Evolutionary conservation across 1,140 invertebrate species (phyloP).

Genomic region (Bombus consobrinus): DNA sequence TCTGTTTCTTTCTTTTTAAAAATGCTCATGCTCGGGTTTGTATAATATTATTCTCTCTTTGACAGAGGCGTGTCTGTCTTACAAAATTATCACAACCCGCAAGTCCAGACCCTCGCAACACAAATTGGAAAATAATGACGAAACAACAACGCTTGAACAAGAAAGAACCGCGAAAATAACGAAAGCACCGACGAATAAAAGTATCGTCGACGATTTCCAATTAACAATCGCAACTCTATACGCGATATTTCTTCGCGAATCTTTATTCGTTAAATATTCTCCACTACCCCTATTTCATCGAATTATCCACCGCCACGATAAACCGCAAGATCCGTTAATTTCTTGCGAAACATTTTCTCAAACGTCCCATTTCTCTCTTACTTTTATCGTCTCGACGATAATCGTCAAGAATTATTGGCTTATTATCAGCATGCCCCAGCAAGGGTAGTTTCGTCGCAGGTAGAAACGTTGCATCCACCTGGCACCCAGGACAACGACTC

Average conservation of each 20-base stretch:
- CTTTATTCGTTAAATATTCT: background rate
- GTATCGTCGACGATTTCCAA: background rate
- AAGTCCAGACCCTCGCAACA: background rate
- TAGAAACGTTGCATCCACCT: background rate
- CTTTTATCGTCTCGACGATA: background rate
- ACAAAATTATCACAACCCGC: background rate
- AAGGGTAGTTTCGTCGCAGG: conserved; percentile 28
- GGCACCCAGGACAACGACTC: background rate
- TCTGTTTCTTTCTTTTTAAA: background rate
- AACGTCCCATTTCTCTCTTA: background rate
- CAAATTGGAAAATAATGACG: background rate
- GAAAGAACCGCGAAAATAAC: background rate
- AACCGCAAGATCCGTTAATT: background rate
- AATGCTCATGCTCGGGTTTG: background rate
- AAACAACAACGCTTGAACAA: background rate
- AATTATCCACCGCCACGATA: background rate
- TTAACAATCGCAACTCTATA: background rate
- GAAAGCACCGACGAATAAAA: background rate
- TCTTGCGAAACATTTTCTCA: background rate
- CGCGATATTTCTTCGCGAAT: background rate
- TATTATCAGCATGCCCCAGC: background rate
- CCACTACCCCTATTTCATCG: background rate
- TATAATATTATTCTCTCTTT: background rate
- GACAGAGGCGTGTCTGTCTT: no score
- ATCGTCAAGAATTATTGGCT: conserved; percentile 18